phyloP scores from a whole-genome alignment of 2,888 invertebrate species.

The Drosophila atroscutellata region DNA sequence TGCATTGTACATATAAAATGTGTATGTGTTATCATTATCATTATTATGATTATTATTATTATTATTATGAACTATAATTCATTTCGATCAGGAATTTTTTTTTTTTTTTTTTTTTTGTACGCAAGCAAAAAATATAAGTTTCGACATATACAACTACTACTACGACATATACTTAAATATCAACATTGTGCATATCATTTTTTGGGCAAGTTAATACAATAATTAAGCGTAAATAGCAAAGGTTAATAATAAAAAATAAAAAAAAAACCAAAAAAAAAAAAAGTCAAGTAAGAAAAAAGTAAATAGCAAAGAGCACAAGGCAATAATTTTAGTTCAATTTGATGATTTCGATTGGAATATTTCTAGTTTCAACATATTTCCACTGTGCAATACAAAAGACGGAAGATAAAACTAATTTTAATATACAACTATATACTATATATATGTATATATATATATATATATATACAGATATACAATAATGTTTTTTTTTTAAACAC shows the following conservation, averaged over 20 bases:
- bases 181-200: conserved; percentile 77
- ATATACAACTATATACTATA: conserved; percentile 30
- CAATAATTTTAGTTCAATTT: conserved; percentile 78
- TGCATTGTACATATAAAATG: conserved; percentile 59
- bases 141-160: conserved; percentile 23
- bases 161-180: conserved; percentile 49
- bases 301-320: conserved; percentile 41
- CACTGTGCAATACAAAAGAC: conserved; percentile 64
- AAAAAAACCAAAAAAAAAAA: neutral
- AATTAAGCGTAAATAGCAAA: conserved; percentile 76
- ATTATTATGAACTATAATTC: conserved; percentile 24
- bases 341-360: conserved; percentile 49
- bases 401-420: conserved; percentile 24
- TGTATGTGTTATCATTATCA: conserved; percentile 47
- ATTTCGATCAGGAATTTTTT: neutral
- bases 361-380: conserved; percentile 38
- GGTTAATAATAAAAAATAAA: conserved; percentile 12
- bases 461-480: conserved; percentile 25
- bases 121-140: conserved; percentile 17
- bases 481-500: conserved; percentile 37
- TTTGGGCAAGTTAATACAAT: conserved; percentile 64
- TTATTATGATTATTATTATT: conserved; percentile 22
- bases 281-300: neutral
- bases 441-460: conserved; percentile 13
- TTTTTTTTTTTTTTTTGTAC: conserved; percentile 9